Conservation (phyloP, 2,888 invertebrate species). For the Lasius platythorax region DNA sequence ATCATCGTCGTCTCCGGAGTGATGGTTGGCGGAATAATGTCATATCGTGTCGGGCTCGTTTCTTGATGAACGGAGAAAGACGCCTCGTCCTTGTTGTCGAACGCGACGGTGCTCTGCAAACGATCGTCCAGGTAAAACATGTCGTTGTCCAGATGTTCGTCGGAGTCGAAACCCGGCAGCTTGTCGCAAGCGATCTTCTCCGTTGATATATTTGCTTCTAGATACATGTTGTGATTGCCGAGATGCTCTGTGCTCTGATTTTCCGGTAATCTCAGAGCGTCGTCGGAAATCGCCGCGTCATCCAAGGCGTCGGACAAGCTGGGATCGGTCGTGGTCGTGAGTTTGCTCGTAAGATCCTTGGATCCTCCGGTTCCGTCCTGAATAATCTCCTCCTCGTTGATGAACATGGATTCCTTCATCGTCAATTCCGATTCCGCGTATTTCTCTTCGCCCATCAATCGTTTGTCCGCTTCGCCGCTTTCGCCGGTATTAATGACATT, state of each 20-base stretch:
- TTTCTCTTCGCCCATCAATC: not conserved
- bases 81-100: conserved; percentile 35
- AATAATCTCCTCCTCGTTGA: conserved; percentile 25
- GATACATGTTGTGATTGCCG: not conserved
- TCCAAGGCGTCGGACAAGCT: conserved; percentile 28
- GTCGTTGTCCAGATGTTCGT: conserved; percentile 28
- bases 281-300: conserved; percentile 14
- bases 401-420: conserved; percentile 27
- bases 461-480: not conserved
- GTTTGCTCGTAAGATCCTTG: conserved; percentile 25
- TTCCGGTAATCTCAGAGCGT: conserved; percentile 11
- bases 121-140: conserved; percentile 39
- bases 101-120: not conserved
- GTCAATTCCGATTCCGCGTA: not conserved
- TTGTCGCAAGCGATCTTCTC: conserved; percentile 37
- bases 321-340: conserved; percentile 24
- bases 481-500: not conserved
- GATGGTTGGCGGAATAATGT: not conserved
- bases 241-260: not conserved
- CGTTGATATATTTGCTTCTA: conserved; percentile 8
- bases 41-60: not conserved
- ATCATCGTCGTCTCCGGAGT: not conserved
- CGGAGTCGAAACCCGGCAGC: conserved; percentile 29
- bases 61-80: not conserved
- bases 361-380: not conserved